A percentile compares a stretch with the other conserved stretches of the same genome.
These are phyloP conservation scores for Pogonocherus hispidulus DNA, from an alignment of 2,888 invertebrate species.

Conservation along the genomic window DNA sequence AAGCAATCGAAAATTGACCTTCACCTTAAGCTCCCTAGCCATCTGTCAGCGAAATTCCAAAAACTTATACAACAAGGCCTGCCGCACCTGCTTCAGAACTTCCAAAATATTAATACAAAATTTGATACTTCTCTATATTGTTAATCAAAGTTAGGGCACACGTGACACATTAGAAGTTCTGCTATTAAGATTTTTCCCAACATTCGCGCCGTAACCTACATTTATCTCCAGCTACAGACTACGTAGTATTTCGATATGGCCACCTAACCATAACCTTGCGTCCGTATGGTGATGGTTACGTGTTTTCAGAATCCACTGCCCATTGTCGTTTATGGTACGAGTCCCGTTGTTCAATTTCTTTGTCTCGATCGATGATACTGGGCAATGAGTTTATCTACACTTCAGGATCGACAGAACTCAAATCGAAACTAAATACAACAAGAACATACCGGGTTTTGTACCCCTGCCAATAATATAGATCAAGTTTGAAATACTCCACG, in stretches of 20 bases:
- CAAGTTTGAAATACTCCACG: too few species aligned
- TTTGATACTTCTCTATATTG: not conserved
- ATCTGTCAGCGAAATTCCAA: slow-evolving; percentile 18
- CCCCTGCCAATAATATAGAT: too few species aligned
- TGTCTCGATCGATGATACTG: not conserved
- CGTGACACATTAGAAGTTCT: slow-evolving; percentile 7
- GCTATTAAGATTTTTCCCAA: slow-evolving; percentile 40
- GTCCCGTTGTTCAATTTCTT: slow-evolving; percentile 6
- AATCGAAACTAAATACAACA: too few species aligned
- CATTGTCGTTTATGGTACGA: slow-evolving; percentile 16
- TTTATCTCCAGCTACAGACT: slow-evolving; percentile 1
- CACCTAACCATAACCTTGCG: not conserved
- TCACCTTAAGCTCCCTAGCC: slow-evolving; percentile 16
- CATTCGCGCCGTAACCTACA: slow-evolving; percentile 47
- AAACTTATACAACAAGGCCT: not conserved
- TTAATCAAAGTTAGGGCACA: not conserved
- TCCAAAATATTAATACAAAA: not conserved
- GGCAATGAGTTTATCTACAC: not conserved
- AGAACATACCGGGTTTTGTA: too few species aligned
- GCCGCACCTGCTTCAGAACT: not conserved
- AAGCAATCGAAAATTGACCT: slow-evolving; percentile 23
- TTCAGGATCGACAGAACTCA: not conserved
- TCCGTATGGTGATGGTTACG: not conserved
- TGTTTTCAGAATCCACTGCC: slow-evolving; percentile 8
- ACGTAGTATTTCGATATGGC: not conserved